These are phyloP conservation scores for Hesperia comma DNA, from an alignment of 2,888 invertebrate genomes.

Conservation along the genomic window DNA sequence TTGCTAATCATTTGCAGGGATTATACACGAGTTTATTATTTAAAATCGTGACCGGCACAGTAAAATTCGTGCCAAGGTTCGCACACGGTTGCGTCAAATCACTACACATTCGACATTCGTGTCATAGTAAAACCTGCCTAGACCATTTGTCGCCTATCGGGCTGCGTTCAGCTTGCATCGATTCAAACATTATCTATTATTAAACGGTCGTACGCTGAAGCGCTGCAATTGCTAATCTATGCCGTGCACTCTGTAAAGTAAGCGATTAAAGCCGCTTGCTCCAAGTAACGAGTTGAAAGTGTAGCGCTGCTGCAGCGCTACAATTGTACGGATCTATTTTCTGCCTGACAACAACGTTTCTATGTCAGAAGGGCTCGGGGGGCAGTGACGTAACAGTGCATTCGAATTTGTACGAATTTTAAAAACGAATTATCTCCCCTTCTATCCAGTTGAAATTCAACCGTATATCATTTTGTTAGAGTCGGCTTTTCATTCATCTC, in stretches of 20 bases:
- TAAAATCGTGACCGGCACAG: conserved; percentile 49
- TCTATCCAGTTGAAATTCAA: conserved; percentile 43
- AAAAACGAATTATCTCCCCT: conserved; percentile 47
- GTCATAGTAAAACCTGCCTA: conserved; percentile 50
- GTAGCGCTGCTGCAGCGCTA: conserved; percentile 34
- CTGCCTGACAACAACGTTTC: conserved; percentile 67
- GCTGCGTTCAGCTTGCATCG: conserved; percentile 33
- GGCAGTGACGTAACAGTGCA: conserved; percentile 69
- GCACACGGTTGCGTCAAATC: conserved; percentile 54
- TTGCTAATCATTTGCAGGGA: conserved; percentile 38
- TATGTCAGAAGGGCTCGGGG: conserved; percentile 72
- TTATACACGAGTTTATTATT: conserved; percentile 38
- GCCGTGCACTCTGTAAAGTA: neutral
- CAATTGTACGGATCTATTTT: conserved; percentile 49
- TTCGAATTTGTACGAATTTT: conserved; percentile 53
- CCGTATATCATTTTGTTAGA: conserved; percentile 44
- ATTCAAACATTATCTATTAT: conserved; percentile 45
- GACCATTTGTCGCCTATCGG: conserved; percentile 60
- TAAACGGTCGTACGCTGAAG: conserved; percentile 39
- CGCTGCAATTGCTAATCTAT: conserved; percentile 33
- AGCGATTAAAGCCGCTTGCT: conserved; percentile 41
- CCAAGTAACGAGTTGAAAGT: conserved; percentile 24
- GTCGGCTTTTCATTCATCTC: conserved; percentile 37
- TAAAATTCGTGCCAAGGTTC: conserved; percentile 64
- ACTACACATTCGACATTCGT: conserved; percentile 11